Conservation (phyloP, 2,888 invertebrate genomes). For the Pachydiplax longipennis region DNA sequence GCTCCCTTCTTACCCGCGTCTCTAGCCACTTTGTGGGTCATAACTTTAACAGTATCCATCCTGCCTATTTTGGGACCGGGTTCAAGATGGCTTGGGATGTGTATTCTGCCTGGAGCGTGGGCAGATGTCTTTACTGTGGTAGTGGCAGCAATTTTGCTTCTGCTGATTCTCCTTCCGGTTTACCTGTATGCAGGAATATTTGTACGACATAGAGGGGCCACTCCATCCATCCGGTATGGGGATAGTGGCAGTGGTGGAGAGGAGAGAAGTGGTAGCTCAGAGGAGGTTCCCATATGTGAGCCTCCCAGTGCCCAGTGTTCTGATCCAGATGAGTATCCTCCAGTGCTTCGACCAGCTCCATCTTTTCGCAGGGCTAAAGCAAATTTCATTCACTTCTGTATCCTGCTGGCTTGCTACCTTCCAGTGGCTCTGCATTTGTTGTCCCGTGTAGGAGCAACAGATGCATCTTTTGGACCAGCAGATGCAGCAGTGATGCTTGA, state of each 20-base stretch:
- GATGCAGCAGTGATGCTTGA: conserved; percentile 13
- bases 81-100: conserved; percentile 1
- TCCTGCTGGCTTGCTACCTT: conserved; percentile 9
- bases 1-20: neutral
- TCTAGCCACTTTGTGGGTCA: neutral
- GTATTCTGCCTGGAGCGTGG: neutral
- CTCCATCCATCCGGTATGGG: neutral
- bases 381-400: conserved; percentile 24
- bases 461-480: neutral
- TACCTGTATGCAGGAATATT: conserved; percentile 7
- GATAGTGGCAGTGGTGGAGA: neutral
- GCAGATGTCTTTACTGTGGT: neutral
- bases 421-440: neutral
- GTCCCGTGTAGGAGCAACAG: neutral
- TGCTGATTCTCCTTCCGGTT: neutral
- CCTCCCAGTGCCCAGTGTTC: conserved; percentile 12
- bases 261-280: neutral
- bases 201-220: neutral
- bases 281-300: conserved; percentile 19
- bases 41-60: neutral
- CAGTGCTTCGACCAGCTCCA: neutral
- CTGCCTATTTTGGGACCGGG: conserved; percentile 21
- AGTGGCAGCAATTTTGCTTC: neutral
- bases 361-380: conserved; percentile 3
- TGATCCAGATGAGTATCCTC: conserved; percentile 23